A percentile compares a stretch with the other conserved stretches of the same genome.
phyloP scores from a whole-genome alignment of 2,797 vertebrate genomes.

The Salarias fasciatus region DNA sequence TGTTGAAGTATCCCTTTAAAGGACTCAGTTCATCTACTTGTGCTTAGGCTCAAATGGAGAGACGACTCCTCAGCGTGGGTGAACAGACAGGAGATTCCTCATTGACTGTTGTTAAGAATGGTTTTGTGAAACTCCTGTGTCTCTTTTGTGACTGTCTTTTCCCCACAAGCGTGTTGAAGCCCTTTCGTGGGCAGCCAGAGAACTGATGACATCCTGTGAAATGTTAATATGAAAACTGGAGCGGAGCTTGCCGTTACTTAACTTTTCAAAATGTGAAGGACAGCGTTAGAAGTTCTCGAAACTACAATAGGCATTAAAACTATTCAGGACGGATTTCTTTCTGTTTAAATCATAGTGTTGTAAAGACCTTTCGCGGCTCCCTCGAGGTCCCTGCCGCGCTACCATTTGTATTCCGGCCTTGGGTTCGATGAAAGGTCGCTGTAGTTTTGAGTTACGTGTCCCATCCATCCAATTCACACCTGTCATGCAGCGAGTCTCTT shows the following conservation, averaged over 20 bases:
- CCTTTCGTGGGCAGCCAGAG: conserved; percentile 8
- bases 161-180: conserved; percentile 26
- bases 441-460: conserved; percentile 38
- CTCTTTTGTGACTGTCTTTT: conserved; percentile 8
- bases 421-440: conserved; percentile 36
- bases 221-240: conserved; percentile 13
- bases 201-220: conserved; percentile 12
- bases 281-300: conserved; percentile 3
- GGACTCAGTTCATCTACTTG: too few species aligned
- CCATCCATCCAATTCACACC: conserved; percentile 51
- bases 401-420: conserved; percentile 15
- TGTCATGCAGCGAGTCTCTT: conserved; percentile 25
- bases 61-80: too few species aligned
- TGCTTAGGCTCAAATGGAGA: too few species aligned
- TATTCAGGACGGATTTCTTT: conserved; percentile 1
- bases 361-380: not conserved
- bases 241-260: conserved; percentile 13
- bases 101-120: not conserved
- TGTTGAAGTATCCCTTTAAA: too few species aligned
- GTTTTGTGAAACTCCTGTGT: conserved; percentile 16
- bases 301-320: conserved; percentile 1
- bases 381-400: not conserved
- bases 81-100: too few species aligned
- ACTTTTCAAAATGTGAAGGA: conserved; percentile 5
- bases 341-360: not conserved